These are phyloP conservation scores for Eupelmus urozonus DNA, from an alignment of 2,888 invertebrate species.

Conservation along the genomic window DNA sequence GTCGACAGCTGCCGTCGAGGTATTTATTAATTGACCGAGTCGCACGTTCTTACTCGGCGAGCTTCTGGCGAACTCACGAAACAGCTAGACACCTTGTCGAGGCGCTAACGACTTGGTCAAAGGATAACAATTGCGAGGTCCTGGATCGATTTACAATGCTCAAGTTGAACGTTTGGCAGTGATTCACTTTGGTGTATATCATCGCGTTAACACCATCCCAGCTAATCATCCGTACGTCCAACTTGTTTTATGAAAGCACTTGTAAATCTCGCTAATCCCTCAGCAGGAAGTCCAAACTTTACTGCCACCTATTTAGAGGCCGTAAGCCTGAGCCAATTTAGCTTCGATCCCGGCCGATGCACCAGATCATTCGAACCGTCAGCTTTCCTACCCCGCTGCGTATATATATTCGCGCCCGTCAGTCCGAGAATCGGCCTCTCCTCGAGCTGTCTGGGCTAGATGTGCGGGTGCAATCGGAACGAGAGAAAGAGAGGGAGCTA, in stretches of 20 bases:
- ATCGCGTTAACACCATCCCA: no score
- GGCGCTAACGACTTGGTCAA: no score
- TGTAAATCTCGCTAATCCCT: no score
- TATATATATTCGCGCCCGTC: constrained; percentile 3
- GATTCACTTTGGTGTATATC: no score
- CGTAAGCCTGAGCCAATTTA: constrained; percentile 22
- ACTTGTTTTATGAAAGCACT: no score
- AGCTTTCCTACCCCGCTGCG: constrained; percentile 8
- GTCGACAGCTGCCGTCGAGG: not conserved
- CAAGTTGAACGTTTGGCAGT: not conserved
- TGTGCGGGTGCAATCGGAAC: not conserved
- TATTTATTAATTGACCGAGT: constrained; percentile 17
- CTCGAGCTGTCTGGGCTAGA: constrained; percentile 11
- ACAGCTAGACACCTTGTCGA: no score
- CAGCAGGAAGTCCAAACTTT: no score
- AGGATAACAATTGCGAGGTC: no score
- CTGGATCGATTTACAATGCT: no score
- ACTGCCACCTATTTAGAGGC: no score
- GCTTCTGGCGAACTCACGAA: no score
- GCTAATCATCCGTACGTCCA: no score
- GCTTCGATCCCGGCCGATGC: constrained; percentile 13
- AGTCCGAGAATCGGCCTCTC: constrained; percentile 20
- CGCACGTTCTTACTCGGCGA: not conserved
- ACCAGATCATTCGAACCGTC: constrained; percentile 19
- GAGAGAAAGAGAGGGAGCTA: not conserved